Evolutionary conservation across 2,113 vertebrate genomes (phyloP), one percentile per base, ranked within the genome.

Genomic region (Nibea albiflora): DNA sequence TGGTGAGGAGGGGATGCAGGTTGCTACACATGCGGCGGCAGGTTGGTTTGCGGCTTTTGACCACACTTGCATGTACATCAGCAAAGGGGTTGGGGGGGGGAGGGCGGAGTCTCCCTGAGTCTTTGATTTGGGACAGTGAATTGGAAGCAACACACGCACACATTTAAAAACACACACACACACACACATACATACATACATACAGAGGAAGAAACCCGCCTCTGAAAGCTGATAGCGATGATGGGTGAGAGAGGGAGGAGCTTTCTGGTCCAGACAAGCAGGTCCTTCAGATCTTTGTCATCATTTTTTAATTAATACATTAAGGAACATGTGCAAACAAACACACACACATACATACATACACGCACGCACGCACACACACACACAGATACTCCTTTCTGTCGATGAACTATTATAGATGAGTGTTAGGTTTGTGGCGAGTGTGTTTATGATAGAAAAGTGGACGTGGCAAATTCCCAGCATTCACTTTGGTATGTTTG

Each of bases 31-130:
- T 84, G 83, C 39, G 63, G 77, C 61, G 52, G 47, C 2, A 52
- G 24, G 62, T 60, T 46, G 70, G 61, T 76, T 66, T n/a, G 11
- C 22, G 16, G 57, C 20, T 52, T 39, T 44, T 0, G 2, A 49
- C 47, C n/a, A 12, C 49, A 7, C 39, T 78, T 77, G 20, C 19
- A 17, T 53, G 35, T 61, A 65, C 28, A 47, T 56, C 10, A 6
- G 61, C 24, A 3, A 20, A 28, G 8, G 26, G 15, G 15, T 2
- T 3, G 24, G 39, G 11, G 54, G 11, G 54, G 39, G 61, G 80
- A 8, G 74, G 61, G 81, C 7, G 65, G 78, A 72, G 83, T 85
- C 87, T 92, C 85, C 92, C 90, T 92, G 91, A 90, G 92, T 93
- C 86, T 93, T 56, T 89, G 52, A 71, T 76, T 76, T 17, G 64